These are phyloP conservation scores for Paradisaea rubra DNA, from an alignment of 2,113 vertebrate species.

Conservation along the genomic window DNA sequence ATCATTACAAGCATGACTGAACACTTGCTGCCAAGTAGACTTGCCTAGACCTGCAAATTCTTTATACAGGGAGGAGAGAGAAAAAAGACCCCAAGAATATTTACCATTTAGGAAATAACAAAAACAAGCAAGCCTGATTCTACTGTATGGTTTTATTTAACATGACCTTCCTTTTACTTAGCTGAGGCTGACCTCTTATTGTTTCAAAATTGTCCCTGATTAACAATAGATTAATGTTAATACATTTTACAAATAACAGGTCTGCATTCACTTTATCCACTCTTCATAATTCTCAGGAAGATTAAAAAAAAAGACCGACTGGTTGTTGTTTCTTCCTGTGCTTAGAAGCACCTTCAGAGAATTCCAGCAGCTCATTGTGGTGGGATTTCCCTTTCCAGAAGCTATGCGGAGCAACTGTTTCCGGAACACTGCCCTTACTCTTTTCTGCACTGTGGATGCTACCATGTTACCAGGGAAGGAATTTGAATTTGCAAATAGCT, in stretches of 20 bases:
- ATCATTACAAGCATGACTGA: conserved; percentile 35
- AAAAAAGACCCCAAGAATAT: neutral
- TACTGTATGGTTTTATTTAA: neutral
- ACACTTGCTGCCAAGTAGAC: neutral
- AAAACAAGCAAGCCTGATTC: neutral
- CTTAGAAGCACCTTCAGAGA: neutral
- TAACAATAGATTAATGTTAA: neutral
- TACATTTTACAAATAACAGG: neutral
- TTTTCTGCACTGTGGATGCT: neutral
- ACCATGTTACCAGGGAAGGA: neutral
- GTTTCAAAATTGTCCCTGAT: neutral
- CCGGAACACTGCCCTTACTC: neutral
- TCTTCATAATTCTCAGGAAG: neutral
- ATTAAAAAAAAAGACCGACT: neutral
- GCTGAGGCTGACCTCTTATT: neutral
- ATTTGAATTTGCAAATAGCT: neutral
- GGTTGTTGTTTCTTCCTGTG: neutral
- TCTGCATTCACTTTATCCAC: neutral
- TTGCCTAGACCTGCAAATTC: conserved; percentile 4
- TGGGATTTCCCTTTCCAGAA: neutral
- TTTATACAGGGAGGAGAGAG: neutral
- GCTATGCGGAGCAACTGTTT: neutral
- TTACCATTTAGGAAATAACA: neutral
- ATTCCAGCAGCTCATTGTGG: neutral
- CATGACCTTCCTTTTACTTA: neutral